Conservation (phyloP, 1,140 invertebrate species). For the Colletes gigas region DNA sequence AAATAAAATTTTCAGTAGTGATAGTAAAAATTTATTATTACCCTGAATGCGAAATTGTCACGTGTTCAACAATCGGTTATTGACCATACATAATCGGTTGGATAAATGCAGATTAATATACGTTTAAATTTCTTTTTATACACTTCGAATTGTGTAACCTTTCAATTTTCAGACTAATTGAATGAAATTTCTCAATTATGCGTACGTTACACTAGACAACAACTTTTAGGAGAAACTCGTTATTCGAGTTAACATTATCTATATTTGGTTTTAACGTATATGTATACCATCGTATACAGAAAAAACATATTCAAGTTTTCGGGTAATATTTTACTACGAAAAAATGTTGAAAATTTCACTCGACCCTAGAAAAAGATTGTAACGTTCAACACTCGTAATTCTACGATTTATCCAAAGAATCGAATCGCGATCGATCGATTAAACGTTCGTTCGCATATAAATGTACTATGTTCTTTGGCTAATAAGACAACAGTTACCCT, state of each 20-base stretch:
- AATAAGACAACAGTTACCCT: conserved; percentile 42
- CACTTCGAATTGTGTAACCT: neutral
- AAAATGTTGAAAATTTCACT: conserved; percentile 4
- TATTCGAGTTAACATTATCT: conserved; percentile 1
- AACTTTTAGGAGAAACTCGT: conserved; percentile 5
- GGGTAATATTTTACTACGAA: neutral
- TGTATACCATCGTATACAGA: conserved; percentile 9
- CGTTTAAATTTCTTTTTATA: neutral
- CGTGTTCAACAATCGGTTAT: neutral
- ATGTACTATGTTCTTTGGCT: conserved; percentile 51
- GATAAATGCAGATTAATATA: neutral
- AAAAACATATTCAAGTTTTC: conserved; percentile 10
- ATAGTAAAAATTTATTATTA: neutral
- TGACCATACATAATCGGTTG: neutral
- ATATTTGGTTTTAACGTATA: conserved; percentile 7
- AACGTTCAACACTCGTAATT: conserved; percentile 23
- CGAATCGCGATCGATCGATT: conserved; percentile 13
- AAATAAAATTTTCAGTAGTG: neutral
- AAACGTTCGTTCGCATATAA: neutral
- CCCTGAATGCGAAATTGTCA: neutral
- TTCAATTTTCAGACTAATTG: neutral
- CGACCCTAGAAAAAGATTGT: neutral
- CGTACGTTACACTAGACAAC: neutral
- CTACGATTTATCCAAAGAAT: conserved; percentile 13
- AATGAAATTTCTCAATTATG: neutral